A percentile compares a stretch with the other conserved stretches of the same genome.
These are phyloP conservation scores for Elysia crispata DNA, from an alignment of 2,888 invertebrate species.

Conservation along the genomic window DNA sequence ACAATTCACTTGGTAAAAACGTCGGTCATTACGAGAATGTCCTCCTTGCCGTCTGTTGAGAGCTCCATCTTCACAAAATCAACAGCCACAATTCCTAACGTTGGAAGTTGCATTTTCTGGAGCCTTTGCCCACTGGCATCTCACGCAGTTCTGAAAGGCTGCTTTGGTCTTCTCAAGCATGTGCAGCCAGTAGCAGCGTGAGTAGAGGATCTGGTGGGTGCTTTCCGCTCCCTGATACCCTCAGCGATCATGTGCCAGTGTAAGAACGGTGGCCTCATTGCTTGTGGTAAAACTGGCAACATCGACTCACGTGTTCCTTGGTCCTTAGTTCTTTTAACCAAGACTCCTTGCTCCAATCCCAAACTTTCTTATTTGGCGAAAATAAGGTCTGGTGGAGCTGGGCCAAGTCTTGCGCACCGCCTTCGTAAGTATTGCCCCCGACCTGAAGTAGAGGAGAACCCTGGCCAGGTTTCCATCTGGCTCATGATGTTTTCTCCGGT, in stretches of 20 bases:
- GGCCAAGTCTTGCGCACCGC: neutral
- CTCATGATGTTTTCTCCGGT: neutral
- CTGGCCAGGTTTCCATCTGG: neutral
- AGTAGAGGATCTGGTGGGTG: constrained; percentile 46
- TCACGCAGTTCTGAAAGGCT: neutral
- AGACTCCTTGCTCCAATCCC: neutral
- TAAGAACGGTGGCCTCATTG: constrained; percentile 1
- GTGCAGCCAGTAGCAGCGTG: constrained; percentile 57
- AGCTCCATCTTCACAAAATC: constrained; percentile 56
- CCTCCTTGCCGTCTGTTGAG: constrained; percentile 51
- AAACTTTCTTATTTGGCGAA: neutral
- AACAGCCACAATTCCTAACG: constrained; percentile 55
- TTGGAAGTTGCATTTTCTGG: constrained; percentile 43
- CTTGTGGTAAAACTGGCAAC: neutral
- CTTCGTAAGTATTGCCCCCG: neutral
- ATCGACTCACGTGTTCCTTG: neutral
- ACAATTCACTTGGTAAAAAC: constrained; percentile 57
- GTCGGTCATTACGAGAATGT: constrained; percentile 59
- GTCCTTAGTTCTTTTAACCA: neutral
- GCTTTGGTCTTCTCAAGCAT: neutral
- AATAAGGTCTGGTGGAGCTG: neutral
- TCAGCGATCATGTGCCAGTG: constrained; percentile 45
- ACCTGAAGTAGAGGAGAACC: neutral
- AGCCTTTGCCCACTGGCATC: neutral
- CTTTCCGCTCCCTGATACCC: constrained; percentile 54